These are phyloP conservation scores for Contarinia nasturtii DNA, from an alignment of 1,140 invertebrate genomes.

Conservation along the genomic window DNA sequence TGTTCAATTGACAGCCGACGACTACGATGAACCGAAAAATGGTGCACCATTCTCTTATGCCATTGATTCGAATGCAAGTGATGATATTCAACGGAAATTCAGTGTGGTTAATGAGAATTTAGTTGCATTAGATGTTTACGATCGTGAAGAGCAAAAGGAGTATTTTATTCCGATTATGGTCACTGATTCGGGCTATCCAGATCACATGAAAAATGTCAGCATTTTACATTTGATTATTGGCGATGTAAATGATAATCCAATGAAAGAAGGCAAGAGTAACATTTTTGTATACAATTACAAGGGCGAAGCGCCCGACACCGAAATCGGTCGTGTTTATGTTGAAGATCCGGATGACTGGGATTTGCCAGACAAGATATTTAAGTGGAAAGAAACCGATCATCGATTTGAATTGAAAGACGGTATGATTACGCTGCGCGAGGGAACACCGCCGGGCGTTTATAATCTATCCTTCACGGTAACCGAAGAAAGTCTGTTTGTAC, in stretches of 20 bases:
- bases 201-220: conserved; percentile 45
- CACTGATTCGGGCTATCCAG: conserved; percentile 54
- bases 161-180: conserved; percentile 77
- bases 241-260: conserved; percentile 76
- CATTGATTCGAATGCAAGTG: conserved; percentile 42
- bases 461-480: conserved; percentile 48
- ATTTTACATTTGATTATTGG: conserved; percentile 72
- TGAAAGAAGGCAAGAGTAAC: conserved; percentile 58
- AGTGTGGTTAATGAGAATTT: conserved; percentile 34
- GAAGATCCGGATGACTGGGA: conserved; percentile 89
- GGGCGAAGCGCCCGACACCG: conserved; percentile 48
- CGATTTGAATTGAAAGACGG: conserved; percentile 58
- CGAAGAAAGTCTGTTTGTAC: conserved; percentile 31
- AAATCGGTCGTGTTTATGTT: conserved; percentile 78
- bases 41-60: conserved; percentile 61
- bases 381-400: conserved; percentile 34
- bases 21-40: conserved; percentile 59
- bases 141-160: conserved; percentile 73
- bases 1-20: conserved; percentile 49
- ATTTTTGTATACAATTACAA: conserved; percentile 88
- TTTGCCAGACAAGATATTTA: conserved; percentile 67
- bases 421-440: conserved; percentile 63
- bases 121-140: conserved; percentile 49
- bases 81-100: conserved; percentile 53
- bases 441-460: conserved; percentile 47